Conservation (phyloP, 1,140 invertebrate genomes). For the Aplysia californica region DNA sequence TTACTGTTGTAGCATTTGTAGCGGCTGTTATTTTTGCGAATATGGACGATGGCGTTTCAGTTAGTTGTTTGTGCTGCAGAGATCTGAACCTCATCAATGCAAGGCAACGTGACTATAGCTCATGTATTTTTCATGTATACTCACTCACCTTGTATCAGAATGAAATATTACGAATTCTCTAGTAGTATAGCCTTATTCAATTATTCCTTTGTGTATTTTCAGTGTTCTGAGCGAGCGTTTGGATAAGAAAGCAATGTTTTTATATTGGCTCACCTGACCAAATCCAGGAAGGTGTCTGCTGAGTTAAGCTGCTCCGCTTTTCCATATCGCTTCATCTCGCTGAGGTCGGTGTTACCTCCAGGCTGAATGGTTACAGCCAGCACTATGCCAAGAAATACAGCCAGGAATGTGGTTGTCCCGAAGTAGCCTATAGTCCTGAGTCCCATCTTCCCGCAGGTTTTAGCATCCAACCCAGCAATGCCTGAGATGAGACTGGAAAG, state of each 20-base stretch:
- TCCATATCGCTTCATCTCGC: conserved; percentile 51
- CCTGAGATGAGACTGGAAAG: conserved; percentile 67
- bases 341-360: conserved; percentile 63
- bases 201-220: background rate
- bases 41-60: no score
- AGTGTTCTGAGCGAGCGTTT: background rate
- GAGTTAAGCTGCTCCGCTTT: conserved; percentile 49
- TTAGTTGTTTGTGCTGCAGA: no score
- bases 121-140: background rate
- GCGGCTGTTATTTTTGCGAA: no score
- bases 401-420: conserved; percentile 83
- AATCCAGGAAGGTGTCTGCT: conserved; percentile 59
- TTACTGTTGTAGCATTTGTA: no score
- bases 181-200: no score
- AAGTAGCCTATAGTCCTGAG: conserved; percentile 88
- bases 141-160: background rate
- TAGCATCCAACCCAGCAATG: conserved; percentile 63
- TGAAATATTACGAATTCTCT: no score
- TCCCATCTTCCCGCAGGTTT: conserved; percentile 65
- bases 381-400: conserved; percentile 61
- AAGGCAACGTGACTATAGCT: background rate
- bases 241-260: no score
- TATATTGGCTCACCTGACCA: conserved; percentile 61
- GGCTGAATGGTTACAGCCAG: conserved; percentile 61
- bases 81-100: background rate